phyloP scores from a whole-genome alignment of 2,888 invertebrate genomes.

The Polylopha cassiicola region DNA sequence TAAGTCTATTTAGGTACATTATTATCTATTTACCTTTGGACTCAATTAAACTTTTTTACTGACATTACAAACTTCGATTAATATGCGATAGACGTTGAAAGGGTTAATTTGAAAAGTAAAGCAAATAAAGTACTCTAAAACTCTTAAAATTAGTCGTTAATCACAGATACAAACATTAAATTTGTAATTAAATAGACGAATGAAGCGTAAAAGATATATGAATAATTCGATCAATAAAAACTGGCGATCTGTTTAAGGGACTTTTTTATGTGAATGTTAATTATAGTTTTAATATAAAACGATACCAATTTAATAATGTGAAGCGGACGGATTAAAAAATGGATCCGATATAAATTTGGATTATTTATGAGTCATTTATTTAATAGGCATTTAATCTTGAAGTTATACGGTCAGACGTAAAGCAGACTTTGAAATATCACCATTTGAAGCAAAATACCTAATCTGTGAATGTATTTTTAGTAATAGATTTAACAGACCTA shows the following conservation, averaged over 20 bases:
- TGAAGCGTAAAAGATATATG: conserved; percentile 54
- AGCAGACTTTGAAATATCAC: conserved; percentile 22
- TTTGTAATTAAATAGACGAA: conserved; percentile 57
- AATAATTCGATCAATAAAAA: conserved; percentile 61
- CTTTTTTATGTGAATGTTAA: conserved; percentile 66
- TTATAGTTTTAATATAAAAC: conserved; percentile 70
- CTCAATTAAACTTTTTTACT: no score
- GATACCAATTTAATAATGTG: conserved; percentile 66
- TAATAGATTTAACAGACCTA: no score
- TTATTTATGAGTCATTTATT: conserved; percentile 64
- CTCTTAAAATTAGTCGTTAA: conserved; percentile 10
- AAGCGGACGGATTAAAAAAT: conserved; percentile 62
- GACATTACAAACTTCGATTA: no score
- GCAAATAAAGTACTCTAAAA: conserved; percentile 10
- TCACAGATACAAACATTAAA: conserved; percentile 33
- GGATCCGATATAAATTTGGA: conserved; percentile 66
- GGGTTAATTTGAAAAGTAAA: conserved; percentile 6
- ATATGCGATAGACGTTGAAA: no score
- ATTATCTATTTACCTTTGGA: no score
- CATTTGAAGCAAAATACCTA: no score
- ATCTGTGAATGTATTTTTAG: no score
- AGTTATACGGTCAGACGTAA: conserved; percentile 40
- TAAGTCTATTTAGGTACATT: no score
- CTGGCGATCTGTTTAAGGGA: conserved; percentile 55
- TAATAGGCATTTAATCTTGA: conserved; percentile 55